Base-by-base conservation (phyloP, 92 coral and sea anemone genomes). In the Paramuricea clavata region DNA sequence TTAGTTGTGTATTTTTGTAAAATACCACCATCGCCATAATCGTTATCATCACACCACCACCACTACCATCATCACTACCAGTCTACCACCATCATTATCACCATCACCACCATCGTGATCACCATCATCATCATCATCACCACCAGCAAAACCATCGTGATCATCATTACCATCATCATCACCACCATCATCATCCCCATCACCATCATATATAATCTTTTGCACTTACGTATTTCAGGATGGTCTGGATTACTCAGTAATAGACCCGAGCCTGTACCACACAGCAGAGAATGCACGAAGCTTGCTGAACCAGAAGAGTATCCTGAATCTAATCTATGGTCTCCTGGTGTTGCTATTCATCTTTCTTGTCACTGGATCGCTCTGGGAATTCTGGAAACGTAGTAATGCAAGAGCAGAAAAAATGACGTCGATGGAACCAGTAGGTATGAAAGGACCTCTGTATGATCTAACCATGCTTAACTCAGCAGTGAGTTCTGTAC, bases 381-480 rank as follows among this genome's bases (percentile, higher is more conserved):
- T 42, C 56, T 79, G 84, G 84, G 84, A 79, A 47, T 22, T 30
- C 35, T 59, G 84, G 84, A 79, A 59, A 60, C 56, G 30, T 26
- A 8, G 30, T 26, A 8, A 9, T 2, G 25, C 26, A 21, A 21
- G 42, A 25, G 13, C 36, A 21, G 11, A 6, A 12, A 49, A 26
- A 25, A 76, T 76, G 81, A 41, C 22, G 6, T 0, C 17, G 6
- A 72, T 72, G 54, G 12, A 72, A 27, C 52, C 78, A 2, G 10
- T 26, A 35, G 78, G 78, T 72, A 72, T 19, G 2, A 54, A 21
- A 23, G 1, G 7, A n/a, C n/a, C n/a, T n/a, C n/a, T n/a, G n/a
- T n/a, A n/a, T 19, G 10, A 39, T 39, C 10, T 10, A 39, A 39
- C 44, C 5, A 39, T 4, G 10, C 10, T n/a, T n/a, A n/a, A 39